phyloP scores from a whole-genome alignment of 2,113 vertebrate species.

The Argyrosomus japonicus region DNA sequence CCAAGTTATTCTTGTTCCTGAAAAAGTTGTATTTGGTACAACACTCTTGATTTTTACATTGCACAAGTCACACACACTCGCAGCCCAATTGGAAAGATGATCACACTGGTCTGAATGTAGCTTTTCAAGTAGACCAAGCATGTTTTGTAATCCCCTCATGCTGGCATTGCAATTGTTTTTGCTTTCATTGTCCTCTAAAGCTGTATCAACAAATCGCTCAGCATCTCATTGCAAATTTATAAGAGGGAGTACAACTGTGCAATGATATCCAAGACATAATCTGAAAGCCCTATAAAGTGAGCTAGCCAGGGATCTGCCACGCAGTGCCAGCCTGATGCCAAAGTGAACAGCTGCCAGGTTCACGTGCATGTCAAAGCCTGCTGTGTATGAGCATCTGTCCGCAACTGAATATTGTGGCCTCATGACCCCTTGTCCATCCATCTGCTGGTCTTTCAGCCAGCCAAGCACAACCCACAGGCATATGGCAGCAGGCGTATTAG shows the following conservation, averaged over 20 bases:
- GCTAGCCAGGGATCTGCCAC: conserved; percentile 10
- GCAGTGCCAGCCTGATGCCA: conserved; percentile 8
- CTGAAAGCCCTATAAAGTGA: conserved; percentile 1
- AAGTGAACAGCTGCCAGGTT: conserved; percentile 36
- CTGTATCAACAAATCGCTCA: conserved; percentile 26
- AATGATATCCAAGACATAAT: conserved; percentile 34
- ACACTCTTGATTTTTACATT: neutral
- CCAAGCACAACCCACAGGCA: conserved; percentile 10
- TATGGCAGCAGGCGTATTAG: conserved; percentile 43
- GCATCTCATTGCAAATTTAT: conserved; percentile 49
- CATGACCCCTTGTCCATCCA: conserved; percentile 42
- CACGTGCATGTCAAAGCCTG: conserved; percentile 21
- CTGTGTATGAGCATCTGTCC: conserved; percentile 26
- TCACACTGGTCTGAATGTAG: neutral
- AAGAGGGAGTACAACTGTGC: conserved; percentile 31
- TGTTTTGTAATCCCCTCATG: conserved; percentile 6
- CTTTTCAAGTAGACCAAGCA: conserved; percentile 3
- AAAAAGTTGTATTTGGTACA: no score
- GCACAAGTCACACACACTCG: neutral
- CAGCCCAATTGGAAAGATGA: neutral
- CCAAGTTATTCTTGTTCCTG: neutral
- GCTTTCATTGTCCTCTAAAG: conserved; percentile 25
- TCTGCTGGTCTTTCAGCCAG: conserved; percentile 32
- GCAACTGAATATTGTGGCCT: conserved; percentile 27
- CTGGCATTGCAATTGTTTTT: conserved; percentile 12